These are phyloP conservation scores for Chymomyza costata DNA, from an alignment of 1,140 invertebrate genomes.

Conservation along the genomic window DNA sequence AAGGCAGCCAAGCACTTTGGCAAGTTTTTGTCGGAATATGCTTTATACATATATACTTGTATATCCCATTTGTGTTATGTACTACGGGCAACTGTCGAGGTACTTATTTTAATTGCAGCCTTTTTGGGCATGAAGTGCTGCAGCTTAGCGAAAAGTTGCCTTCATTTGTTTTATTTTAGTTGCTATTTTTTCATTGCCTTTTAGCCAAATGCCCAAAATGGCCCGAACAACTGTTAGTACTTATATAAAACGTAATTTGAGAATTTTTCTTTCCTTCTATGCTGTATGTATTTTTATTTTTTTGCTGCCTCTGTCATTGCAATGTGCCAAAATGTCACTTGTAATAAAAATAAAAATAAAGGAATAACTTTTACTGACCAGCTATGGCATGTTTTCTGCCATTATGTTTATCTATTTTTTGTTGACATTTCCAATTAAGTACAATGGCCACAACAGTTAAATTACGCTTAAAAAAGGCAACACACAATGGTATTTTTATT, in stretches of 20 bases:
- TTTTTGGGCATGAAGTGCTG: conserved; percentile 62
- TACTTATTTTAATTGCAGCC: conserved; percentile 72
- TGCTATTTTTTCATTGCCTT: not conserved
- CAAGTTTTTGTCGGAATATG: conserved; percentile 9
- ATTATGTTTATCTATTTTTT: conserved; percentile 65
- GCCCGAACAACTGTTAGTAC: too few relatives aligned
- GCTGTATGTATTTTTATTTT: too few relatives aligned
- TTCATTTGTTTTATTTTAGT: conserved; percentile 15
- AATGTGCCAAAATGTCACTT: conserved; percentile 11
- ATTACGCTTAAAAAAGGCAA: conserved; percentile 59
- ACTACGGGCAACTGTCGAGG: conserved; percentile 35
- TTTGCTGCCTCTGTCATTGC: not conserved
- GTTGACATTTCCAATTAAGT: conserved; percentile 69
- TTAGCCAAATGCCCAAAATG: too few relatives aligned
- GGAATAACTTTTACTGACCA: not conserved
- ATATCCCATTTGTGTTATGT: conserved; percentile 3
- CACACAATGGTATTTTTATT: conserved; percentile 21
- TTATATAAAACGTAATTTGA: conserved; percentile 23
- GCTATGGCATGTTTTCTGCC: conserved; percentile 19
- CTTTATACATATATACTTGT: conserved; percentile 18
- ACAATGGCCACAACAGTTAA: conserved; percentile 66
- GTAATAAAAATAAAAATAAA: conserved; percentile 14
- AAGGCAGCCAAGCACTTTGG: conserved; percentile 14
- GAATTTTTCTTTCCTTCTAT: not conserved
- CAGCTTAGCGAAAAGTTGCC: conserved; percentile 56